A percentile compares a stretch with the other conserved stretches of the same genome.
These are phyloP conservation scores for Tuberolachnus salignus DNA, from an alignment of 2,888 invertebrate species.

Conservation along the genomic window DNA sequence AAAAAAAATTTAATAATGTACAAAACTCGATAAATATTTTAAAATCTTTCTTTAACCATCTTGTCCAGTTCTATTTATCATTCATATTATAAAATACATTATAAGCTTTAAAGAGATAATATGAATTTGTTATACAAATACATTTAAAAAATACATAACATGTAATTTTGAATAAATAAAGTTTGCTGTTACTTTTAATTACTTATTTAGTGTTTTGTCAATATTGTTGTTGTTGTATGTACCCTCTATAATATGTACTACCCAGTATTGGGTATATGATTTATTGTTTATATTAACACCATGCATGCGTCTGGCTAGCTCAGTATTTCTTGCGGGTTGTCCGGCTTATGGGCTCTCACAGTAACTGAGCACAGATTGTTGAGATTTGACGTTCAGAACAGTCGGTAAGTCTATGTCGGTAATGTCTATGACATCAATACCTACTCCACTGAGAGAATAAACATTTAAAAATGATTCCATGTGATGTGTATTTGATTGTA, in stretches of 20 bases:
- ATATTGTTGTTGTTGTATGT: background rate
- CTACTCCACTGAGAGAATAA: too few species aligned
- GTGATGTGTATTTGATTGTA: too few species aligned
- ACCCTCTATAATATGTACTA: background rate
- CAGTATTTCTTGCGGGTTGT: too few species aligned
- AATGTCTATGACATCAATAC: too few species aligned
- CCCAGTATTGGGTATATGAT: background rate
- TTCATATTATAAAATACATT: constrained; percentile 9
- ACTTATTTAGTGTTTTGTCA: constrained; percentile 13
- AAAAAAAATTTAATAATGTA: background rate
- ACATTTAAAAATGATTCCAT: too few species aligned
- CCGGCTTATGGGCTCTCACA: too few species aligned
- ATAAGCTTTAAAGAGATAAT: constrained; percentile 8
- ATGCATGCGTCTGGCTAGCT: background rate
- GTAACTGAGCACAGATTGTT: too few species aligned
- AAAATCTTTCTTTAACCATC: constrained; percentile 11
- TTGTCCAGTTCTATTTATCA: background rate
- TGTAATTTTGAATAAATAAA: constrained; percentile 34
- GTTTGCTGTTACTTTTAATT: constrained; percentile 24
- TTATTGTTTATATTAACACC: background rate
- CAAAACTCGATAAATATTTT: constrained; percentile 2
- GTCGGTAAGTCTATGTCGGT: too few species aligned
- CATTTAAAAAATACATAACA: constrained; percentile 15
- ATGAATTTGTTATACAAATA: background rate
- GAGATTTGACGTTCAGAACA: too few species aligned